Evolutionary conservation across 2,113 vertebrate species (phyloP).

Genomic region (Gasterosteus aculeatus): DNA sequence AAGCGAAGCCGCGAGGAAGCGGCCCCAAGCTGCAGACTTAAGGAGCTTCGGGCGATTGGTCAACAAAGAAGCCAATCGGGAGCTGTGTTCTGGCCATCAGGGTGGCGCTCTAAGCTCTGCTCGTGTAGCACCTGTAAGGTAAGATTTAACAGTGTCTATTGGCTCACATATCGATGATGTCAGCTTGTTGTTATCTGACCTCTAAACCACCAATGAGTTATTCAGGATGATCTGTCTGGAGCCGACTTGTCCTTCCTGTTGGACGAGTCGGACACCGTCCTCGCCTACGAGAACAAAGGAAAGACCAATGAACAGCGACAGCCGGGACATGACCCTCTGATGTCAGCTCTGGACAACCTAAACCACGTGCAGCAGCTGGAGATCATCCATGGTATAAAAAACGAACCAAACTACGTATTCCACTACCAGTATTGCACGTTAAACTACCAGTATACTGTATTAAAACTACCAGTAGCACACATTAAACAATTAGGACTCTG

Average conservation of each 20-base stretch:
- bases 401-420: too few relatives aligned
- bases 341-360: constrained; percentile 94
- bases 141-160: neutral
- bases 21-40: constrained; percentile 80
- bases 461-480: neutral
- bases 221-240: constrained; percentile 84
- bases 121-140: constrained; percentile 89
- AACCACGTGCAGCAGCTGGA: constrained; percentile 95
- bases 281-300: constrained; percentile 95
- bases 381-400: constrained; percentile 87
- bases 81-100: constrained; percentile 91
- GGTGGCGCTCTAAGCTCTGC: constrained; percentile 91
- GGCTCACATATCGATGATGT: constrained; percentile 5
- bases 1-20: constrained; percentile 72
- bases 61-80: constrained; percentile 74
- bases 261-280: constrained; percentile 93
- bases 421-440: neutral
- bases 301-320: constrained; percentile 82
- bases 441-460: neutral
- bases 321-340: constrained; percentile 86
- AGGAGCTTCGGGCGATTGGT: constrained; percentile 76
- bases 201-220: neutral
- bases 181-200: neutral
- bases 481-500: neutral
- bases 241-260: constrained; percentile 89